phyloP scores from a whole-genome alignment of 2,797 vertebrate genomes.

The Eulemur mongoz region DNA sequence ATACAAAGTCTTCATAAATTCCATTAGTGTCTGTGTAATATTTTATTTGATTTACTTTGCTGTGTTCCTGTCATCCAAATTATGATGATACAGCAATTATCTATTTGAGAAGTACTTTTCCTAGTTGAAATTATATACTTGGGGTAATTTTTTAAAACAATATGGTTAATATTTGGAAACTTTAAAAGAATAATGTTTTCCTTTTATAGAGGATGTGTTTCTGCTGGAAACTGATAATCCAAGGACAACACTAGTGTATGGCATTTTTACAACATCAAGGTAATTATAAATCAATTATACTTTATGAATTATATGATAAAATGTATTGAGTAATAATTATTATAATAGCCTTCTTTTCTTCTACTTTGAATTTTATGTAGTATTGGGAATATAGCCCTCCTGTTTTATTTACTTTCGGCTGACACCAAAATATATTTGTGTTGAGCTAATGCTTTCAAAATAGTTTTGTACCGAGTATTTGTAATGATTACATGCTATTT shows the following conservation, averaged over 20 bases:
- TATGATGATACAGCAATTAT: background rate
- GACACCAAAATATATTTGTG: background rate
- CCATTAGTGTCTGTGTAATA: background rate
- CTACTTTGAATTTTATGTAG: background rate
- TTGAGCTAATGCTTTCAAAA: background rate
- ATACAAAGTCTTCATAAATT: background rate
- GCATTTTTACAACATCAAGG: conserved; percentile 98
- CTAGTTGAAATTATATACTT: conserved; percentile 1
- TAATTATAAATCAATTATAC: conserved; percentile 77
- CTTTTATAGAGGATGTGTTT: conserved; percentile 93
- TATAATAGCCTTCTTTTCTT: background rate
- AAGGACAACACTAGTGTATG: conserved; percentile 94
- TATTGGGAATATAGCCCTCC: background rate
- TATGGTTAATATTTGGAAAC: background rate
- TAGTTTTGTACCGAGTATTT: background rate
- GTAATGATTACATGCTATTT: background rate
- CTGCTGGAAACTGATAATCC: conserved; percentile 96
- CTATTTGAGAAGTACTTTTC: background rate
- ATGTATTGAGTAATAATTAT: background rate
- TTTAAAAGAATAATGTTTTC: conserved; percentile 28
- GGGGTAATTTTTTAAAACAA: background rate
- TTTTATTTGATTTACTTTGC: background rate
- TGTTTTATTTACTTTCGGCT: background rate
- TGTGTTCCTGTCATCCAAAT: background rate
- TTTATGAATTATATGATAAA: background rate